Base-by-base conservation (phyloP, 2,113 vertebrate species). In the Lampris incognitus region DNA sequence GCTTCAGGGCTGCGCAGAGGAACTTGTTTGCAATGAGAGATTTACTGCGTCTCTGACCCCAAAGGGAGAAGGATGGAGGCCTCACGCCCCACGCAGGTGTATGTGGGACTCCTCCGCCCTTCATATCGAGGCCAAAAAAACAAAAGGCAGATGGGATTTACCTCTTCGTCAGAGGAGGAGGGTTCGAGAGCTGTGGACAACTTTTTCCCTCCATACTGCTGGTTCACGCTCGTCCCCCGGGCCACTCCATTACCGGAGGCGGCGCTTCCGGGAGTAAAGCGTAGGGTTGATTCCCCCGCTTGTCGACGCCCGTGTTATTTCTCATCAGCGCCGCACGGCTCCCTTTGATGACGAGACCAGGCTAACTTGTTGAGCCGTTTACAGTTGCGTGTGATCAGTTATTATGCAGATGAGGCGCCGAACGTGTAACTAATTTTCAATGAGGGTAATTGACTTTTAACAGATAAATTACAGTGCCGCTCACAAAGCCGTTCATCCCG, bases 211-310 rank as follows among this genome's bases (percentile, higher is more conserved):
- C 69, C 63, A 72, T 55, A 69, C 37, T 57, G 60, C 75, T 48
- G 56, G 79, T 85, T 84, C 68, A 81, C 59, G 84, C 75, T 81
- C 75, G 72, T 81, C 84, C 84, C 84, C 71, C 69, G 81, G 85
- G 89, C 89, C 76, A 82, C 52, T 39, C 69, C 73, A 82, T 88
- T 83, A 88, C 55, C 66, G 72, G 40, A 85, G 69, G 68, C 77
- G 85, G 52, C 83, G 77, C 77, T 88, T 88, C 80, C 85, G 68
- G 72, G 85, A 78, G 60, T 87, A 88, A 86, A 84, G 89, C 88
- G 83, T 82, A 66, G 56, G 74, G 55, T 89, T 87, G 88, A 89
- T 89, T 89, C 86, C 79, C 82, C 39, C 6, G 40, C 46, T 84
- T 80, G 82, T 73, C 85, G 72, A 42, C 64, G 13, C 78, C 73